Evolutionary conservation across 2,797 vertebrate species (phyloP).

Genomic region (Trachops cirrhosus): DNA sequence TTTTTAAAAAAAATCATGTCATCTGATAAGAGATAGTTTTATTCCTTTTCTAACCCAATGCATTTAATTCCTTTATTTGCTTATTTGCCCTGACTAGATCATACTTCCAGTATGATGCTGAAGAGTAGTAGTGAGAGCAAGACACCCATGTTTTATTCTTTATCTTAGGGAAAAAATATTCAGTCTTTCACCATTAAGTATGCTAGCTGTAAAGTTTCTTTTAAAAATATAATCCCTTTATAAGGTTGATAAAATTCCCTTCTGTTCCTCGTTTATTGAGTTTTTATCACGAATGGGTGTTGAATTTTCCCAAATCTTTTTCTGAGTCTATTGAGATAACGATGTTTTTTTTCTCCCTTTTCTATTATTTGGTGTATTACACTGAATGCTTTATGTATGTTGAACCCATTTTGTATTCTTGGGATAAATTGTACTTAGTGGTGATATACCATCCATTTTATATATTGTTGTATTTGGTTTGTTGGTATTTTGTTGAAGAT

Average conservation of each 20-base stretch:
- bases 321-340: not conserved
- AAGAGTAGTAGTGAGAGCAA: not conserved
- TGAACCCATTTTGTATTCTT: not conserved
- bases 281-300: too few species aligned
- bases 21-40: not conserved
- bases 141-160: not conserved
- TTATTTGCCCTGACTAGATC: not conserved
- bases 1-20: not conserved
- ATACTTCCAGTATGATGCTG: not conserved
- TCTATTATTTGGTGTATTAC: not conserved
- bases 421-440: not conserved
- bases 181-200: too few species aligned
- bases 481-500: not conserved
- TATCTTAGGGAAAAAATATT: too few species aligned
- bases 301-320: too few species aligned
- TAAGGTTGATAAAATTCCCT: too few species aligned
- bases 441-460: not conserved
- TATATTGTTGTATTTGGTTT: not conserved
- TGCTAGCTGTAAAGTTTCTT: too few species aligned
- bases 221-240: too few species aligned
- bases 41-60: not conserved
- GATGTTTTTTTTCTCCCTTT: not conserved
- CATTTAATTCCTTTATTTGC: not conserved
- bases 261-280: too few species aligned
- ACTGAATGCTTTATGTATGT: not conserved